Base-by-base conservation (phyloP, 2,113 vertebrate species). In the Zeus faber region DNA sequence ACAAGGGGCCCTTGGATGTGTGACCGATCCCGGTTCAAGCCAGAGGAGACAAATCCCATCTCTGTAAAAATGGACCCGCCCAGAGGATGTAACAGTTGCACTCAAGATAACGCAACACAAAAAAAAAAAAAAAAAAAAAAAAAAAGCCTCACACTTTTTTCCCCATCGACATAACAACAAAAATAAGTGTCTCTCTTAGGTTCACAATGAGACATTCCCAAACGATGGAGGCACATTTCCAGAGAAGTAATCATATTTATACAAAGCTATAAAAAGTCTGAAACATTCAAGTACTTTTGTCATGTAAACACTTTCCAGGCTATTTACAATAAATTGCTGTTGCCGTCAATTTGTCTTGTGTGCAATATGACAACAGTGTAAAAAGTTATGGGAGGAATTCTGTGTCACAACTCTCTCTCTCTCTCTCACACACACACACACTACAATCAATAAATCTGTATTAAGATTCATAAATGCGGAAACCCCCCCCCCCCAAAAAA, bases 261-360 rank as follows among this genome's bases (percentile, higher is more conserved):
- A 49, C 79, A 86, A 84, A 86, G 80, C 74, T 83, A 58, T 63
- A 69, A 72, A 59, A 65, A 51, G 50, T 50, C 58, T 39, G 62
- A 80, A 83, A 87, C 85, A 87, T 87, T 87, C 85, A 87, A 87
- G 85, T 87, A 86, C 79, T 82, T 82, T n/a, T 70, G 75, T 85
- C 75, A 82, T 87, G 85, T 87, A 87, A 87, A 87, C 85, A 87
- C 83, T 82, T 82, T 82, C 74, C 72, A 77, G 79, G 73, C 73
- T 82, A 85, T 82, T 63, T 76, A 82, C 81, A 81, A 72, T 69
- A 3, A 41, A 83, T 74, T 74, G 67, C 78, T 74, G 81, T 80
- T 60, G 54, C 70, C 20, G 44, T 60, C 29, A 3, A 67, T 77
- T 65, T 9, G 67, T 43, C 69, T 45, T 76, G 59, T 84, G 82